Conservation (phyloP, 2,888 invertebrate genomes). For the Scaptomyza flava region DNA sequence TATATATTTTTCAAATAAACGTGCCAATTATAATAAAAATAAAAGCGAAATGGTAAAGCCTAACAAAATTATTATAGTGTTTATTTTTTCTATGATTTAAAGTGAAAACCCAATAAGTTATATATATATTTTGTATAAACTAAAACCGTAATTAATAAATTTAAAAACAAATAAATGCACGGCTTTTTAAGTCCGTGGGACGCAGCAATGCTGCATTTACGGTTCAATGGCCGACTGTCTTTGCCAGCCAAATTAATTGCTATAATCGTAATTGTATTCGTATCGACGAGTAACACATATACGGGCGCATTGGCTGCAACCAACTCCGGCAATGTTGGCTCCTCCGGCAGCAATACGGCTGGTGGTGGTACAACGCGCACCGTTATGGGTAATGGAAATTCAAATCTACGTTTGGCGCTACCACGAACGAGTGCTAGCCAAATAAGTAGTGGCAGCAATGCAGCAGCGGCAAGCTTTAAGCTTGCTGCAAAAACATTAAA, state of each 20-base stretch:
- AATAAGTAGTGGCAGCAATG: constrained; percentile 81
- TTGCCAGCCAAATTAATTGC: constrained; percentile 35
- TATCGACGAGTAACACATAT: constrained; percentile 10
- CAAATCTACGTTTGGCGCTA: constrained; percentile 84
- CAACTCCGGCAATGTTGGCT: constrained; percentile 51
- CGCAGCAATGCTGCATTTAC: constrained; percentile 49
- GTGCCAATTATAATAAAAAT: neutral
- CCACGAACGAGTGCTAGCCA: constrained; percentile 87
- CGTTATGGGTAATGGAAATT: constrained; percentile 78
- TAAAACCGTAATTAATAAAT: neutral
- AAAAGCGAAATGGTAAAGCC: neutral
- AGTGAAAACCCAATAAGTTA: neutral
- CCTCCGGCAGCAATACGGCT: constrained; percentile 44
- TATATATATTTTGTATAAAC: neutral
- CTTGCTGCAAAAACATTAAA: constrained; percentile 82
- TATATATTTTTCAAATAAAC: neutral
- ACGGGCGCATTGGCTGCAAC: constrained; percentile 54
- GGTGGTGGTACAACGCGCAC: constrained; percentile 78
- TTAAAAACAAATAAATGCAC: constrained; percentile 7
- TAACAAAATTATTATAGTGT: neutral
- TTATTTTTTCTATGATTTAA: neutral
- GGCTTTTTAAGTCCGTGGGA: constrained; percentile 27
- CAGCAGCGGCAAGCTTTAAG: constrained; percentile 74
- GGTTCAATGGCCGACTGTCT: constrained; percentile 40
- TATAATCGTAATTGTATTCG: constrained; percentile 34